Evolutionary conservation across 2,113 vertebrate species (phyloP), one percentile per base, ranked within the genome.

Genomic region (Argyrosomus japonicus): DNA sequence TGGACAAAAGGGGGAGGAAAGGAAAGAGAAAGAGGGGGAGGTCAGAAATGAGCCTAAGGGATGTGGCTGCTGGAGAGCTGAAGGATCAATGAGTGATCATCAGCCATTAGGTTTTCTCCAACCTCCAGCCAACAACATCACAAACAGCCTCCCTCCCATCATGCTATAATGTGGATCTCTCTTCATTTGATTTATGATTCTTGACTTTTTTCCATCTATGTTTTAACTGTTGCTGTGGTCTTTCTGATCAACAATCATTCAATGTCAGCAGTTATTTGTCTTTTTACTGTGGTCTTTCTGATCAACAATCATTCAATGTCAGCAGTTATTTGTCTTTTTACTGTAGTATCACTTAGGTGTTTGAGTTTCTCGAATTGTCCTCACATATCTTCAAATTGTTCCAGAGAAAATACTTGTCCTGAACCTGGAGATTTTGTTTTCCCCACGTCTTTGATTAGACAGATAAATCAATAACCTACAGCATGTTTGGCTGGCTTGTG

Each of bases 1-100:
- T 17, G 72, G n/a, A 69, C 14, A 12, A 40, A 74, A 56, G 18
- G 36, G 23, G 68, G 43, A 23, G 67, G 25, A 40, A 8, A 32
- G 40, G 40, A 45, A 13, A 25, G 40, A 60, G 48, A 60, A 73
- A n/a, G 32, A 47, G 14, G 21, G 61, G 32, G 70, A 54, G 70
- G 74, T 80, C 69, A 50, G 57, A 47, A 45, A 67, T 32, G 61
- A 77, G 69, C 32, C 29, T 25, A 18, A 45, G 53, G 29, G 62
- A 68, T 77, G 79, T 56, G 74, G 64, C 23, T 68, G 65, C 63
- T 79, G 61, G 63, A 77, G 70, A 83, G 65, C 67, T 57, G 48
- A 74, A 32, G 27, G 82, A 87, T 90, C 79, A 81, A 83, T 87
- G 63, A 73, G 27, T 68, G 79, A 83, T 85, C 54, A 79, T 85